Conservation (phyloP, 2,113 vertebrate species). For the Lepus timidus region DNA sequence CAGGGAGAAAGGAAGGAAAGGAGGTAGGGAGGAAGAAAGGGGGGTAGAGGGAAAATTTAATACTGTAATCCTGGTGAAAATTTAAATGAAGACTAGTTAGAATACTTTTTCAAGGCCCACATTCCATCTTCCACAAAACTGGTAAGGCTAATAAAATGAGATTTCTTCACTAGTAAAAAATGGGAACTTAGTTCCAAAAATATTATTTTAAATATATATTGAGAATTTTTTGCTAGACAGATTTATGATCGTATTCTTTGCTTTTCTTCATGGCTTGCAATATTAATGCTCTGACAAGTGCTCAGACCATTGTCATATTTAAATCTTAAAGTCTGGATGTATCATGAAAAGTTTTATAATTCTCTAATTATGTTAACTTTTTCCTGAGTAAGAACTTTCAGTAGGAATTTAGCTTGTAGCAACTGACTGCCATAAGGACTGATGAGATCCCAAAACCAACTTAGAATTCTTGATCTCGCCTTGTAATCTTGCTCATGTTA, state of each 20-base stretch:
- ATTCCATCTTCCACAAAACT: neutral
- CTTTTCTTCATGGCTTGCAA: neutral
- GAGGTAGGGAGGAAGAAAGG: neutral
- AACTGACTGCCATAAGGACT: neutral
- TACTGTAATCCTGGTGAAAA: neutral
- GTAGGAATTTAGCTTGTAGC: neutral
- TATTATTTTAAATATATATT: neutral
- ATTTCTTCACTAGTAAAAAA: conserved; percentile 10
- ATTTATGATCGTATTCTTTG: neutral
- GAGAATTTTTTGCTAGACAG: neutral
- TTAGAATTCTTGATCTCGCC: neutral
- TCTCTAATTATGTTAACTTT: neutral
- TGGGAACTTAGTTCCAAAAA: neutral
- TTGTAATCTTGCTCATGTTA: neutral
- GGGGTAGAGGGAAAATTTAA: neutral
- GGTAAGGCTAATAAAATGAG: neutral
- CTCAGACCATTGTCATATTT: neutral
- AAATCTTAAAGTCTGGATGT: neutral
- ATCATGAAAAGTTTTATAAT: neutral
- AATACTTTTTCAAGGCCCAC: neutral
- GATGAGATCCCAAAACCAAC: neutral
- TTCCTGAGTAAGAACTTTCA: neutral
- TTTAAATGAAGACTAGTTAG: neutral
- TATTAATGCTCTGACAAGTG: neutral
- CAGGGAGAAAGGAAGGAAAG: neutral